A percentile compares a stretch with the other conserved stretches of the same genome.
These are phyloP conservation scores for Masnerella sp. DNA, from an alignment of 2,888 invertebrate genomes.

Conservation along the genomic window DNA sequence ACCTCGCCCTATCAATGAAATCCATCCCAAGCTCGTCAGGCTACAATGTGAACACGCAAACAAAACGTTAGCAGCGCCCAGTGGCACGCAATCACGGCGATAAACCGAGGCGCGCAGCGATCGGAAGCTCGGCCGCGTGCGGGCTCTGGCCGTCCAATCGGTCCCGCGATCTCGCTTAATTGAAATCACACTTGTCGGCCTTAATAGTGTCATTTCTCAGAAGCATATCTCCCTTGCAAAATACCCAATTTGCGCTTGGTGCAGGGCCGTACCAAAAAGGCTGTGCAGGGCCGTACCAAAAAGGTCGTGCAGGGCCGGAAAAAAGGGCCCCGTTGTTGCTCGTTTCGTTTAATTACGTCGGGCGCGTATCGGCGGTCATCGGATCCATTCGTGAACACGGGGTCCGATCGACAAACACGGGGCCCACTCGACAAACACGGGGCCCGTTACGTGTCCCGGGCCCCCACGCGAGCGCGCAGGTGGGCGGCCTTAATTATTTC, in stretches of 20 bases:
- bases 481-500: conserved; percentile 62
- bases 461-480: conserved; percentile 55
- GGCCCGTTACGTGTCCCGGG: conserved; percentile 52
- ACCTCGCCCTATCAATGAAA: too few relatives aligned
- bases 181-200: conserved; percentile 57
- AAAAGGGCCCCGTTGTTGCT: conserved; percentile 38
- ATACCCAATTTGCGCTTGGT: conserved; percentile 60
- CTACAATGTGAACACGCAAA: too few relatives aligned
- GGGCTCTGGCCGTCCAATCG: not conserved
- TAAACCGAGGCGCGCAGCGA: not conserved
- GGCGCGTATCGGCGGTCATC: too few relatives aligned
- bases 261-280: too few relatives aligned
- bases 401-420: conserved; percentile 40
- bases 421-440: conserved; percentile 50
- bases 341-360: conserved; percentile 59
- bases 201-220: conserved; percentile 58
- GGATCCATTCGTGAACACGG: too few relatives aligned
- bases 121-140: too few relatives aligned
- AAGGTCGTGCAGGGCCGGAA: too few relatives aligned
- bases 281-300: too few relatives aligned
- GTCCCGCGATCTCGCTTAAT: conserved; percentile 46
- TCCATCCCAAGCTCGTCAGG: too few relatives aligned
- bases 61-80: too few relatives aligned
- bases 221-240: conserved; percentile 60
- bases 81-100: too few relatives aligned